These are phyloP conservation scores for Drosophila biarmipes DNA, from an alignment of 1,140 invertebrate genomes.

Conservation along the genomic window DNA sequence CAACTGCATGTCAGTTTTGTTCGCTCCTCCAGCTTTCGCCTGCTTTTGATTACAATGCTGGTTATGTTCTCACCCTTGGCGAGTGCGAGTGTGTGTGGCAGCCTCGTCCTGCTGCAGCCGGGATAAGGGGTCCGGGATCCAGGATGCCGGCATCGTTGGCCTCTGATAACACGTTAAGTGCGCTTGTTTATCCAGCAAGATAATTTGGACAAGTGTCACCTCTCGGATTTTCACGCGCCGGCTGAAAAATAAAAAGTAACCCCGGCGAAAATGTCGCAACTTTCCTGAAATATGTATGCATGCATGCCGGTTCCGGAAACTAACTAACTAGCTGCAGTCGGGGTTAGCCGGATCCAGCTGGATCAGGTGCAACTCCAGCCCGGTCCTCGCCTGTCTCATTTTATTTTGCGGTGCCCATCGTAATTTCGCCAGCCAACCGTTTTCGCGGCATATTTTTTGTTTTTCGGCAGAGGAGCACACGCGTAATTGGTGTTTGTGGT, in stretches of 20 bases:
- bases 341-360: slow-evolving; percentile 36
- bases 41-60: slow-evolving; percentile 80
- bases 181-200: slow-evolving; percentile 80
- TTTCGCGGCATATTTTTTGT: slow-evolving; percentile 32
- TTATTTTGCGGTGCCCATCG: slow-evolving; percentile 45
- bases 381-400: slow-evolving; percentile 20
- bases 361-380: slow-evolving; percentile 38
- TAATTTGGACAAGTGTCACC: slow-evolving; percentile 82
- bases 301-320: slow-evolving; percentile 32
- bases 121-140: slow-evolving; percentile 22
- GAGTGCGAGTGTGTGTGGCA: slow-evolving; percentile 9
- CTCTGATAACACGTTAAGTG: slow-evolving; percentile 81
- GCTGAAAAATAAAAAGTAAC: slow-evolving; percentile 48
- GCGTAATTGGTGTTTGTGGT: slow-evolving; percentile 69
- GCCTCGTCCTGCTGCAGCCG: slow-evolving; percentile 19
- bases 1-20: slow-evolving; percentile 76
- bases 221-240: slow-evolving; percentile 79
- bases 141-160: slow-evolving; percentile 64
- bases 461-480: slow-evolving; percentile 32
- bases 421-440: slow-evolving; percentile 46
- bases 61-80: slow-evolving; percentile 49
- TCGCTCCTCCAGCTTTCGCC: slow-evolving; percentile 64
- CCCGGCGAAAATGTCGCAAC: slow-evolving; percentile 46
- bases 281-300: slow-evolving; percentile 42
- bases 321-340: slow-evolving; percentile 40